Base-by-base conservation (phyloP, 2,113 vertebrate genomes). In the Sialia sialis region DNA sequence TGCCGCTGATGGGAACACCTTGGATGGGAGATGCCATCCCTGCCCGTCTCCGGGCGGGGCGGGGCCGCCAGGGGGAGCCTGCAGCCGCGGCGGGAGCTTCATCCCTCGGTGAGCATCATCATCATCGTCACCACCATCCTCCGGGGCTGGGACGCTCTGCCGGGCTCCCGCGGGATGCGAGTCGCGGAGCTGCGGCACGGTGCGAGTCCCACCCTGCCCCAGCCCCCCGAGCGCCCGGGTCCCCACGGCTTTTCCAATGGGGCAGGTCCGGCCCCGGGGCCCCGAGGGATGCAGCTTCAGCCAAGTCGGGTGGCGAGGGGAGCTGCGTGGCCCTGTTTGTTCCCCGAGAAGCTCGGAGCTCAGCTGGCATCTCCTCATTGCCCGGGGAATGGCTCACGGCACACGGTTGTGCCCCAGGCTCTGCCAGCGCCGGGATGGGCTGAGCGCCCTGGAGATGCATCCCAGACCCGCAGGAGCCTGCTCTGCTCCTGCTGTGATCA, bases 51-150 rank as follows among this genome's bases (percentile, higher is more conserved):
- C 29, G 86, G 43, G 25, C 21, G n/a, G 86, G 68, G 89, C 30
- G 41, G 77, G 43, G 55, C 86, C 90, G n/a, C 77, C 90, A 94
- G 93, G n/a, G 93, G 90, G 93, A 92, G 90, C 78, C 55, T 66
- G 73, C 32, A 51, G 68, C 60, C 44, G 38, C 60, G 60, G 23
- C 60, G 68, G 60, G 86, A 60, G 52, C 77, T 82, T 89, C 77
- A 74, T 81, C 85, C 38, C n/a, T n/a, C 13, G 16, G 55, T 11
- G 48, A 49, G 26, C 56, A 62, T 30, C 64, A 48, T 32, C 74
- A 55, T 32, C 83, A 17, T 46, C 59, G 14, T 6, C 72, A 59
- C 18, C 56, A 36, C 21, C 49, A 16, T 43, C 43, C 38, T 51
- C 60, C 43, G 58, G 67, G 21, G 51, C 51, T 12, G 43, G 66